Conservation (phyloP, 2,888 invertebrate genomes). For the Diloba caeruleocephala region DNA sequence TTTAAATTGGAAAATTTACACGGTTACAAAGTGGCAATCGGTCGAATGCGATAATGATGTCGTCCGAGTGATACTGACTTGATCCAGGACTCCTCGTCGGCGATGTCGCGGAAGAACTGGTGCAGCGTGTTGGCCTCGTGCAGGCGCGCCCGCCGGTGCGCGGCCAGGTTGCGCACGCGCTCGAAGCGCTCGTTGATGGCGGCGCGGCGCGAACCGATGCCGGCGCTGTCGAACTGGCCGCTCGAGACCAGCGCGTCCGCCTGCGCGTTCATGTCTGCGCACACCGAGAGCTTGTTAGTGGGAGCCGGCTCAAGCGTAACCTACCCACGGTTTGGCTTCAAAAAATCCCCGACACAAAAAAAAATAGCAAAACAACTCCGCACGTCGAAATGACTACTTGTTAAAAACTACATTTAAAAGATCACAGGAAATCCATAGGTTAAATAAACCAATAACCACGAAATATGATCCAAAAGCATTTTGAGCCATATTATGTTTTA, state of each 20-base stretch:
- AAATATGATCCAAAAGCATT: no score
- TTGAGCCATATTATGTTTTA: no score
- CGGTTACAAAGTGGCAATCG: neutral
- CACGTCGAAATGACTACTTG: no score
- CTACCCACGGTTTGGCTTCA: no score
- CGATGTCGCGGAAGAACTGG: constrained; percentile 99
- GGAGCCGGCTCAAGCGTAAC: no score
- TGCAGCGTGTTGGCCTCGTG: constrained; percentile 99
- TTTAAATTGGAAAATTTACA: no score
- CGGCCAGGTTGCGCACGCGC: constrained; percentile 96
- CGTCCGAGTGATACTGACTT: constrained; percentile 89
- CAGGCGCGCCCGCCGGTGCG: constrained; percentile 96
- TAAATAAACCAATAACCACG: no score
- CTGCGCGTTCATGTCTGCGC: constrained; percentile 96
- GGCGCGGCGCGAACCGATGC: constrained; percentile 97
- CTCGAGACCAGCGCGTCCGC: constrained; percentile 98
- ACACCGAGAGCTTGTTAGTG: no score
- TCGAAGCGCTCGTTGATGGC: constrained; percentile 99
- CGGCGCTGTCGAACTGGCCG: constrained; percentile 99
- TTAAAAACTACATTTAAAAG: no score
- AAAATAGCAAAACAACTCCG: no score
- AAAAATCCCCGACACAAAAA: no score
- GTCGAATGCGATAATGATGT: neutral
- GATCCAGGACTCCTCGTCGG: constrained; percentile 99
- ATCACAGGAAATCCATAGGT: no score